phyloP scores from a whole-genome alignment of 1,140 invertebrate species.

The Drosophila pseudoananassae region DNA sequence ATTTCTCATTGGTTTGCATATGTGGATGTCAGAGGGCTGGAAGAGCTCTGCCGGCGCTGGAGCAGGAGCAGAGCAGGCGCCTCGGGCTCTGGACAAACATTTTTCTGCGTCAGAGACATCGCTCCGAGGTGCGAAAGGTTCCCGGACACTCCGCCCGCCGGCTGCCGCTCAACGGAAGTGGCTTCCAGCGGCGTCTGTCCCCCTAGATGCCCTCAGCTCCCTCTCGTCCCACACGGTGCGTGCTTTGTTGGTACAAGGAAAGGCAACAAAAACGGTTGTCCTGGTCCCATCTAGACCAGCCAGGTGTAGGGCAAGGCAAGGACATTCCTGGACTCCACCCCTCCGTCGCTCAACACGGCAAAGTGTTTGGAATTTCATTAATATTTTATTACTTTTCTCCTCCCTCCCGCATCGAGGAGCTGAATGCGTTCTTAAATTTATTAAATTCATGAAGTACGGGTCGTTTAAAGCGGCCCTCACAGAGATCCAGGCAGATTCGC shows the following conservation, averaged over 20 bases:
- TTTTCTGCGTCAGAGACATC: constrained; percentile 25
- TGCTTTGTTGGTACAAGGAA: constrained; percentile 71
- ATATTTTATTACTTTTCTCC: constrained; percentile 82
- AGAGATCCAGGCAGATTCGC: not conserved
- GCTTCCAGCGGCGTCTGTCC: constrained; percentile 43
- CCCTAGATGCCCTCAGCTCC: not conserved
- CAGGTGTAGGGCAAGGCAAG: not conserved
- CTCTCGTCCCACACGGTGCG: constrained; percentile 38
- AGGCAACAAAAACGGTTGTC: constrained; percentile 58
- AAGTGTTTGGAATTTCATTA: constrained; percentile 84
- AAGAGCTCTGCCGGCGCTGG: not conserved
- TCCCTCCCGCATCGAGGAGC: constrained; percentile 23
- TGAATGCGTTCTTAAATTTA: constrained; percentile 69
- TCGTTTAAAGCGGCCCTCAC: constrained; percentile 3
- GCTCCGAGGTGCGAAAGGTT: constrained; percentile 63
- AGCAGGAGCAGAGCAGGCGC: not conserved
- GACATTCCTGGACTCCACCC: constrained; percentile 23
- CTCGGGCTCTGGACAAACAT: constrained; percentile 1
- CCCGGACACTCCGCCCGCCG: constrained; percentile 9
- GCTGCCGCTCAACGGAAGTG: constrained; percentile 60
- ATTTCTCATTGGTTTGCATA: constrained; percentile 52
- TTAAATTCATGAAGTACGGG: constrained; percentile 49
- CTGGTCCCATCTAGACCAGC: constrained; percentile 6
- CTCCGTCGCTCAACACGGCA: constrained; percentile 52
- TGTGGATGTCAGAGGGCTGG: constrained; percentile 6